phyloP scores from a whole-genome alignment of 2,797 vertebrate species.

The Tympanoctomys barrerae region DNA sequence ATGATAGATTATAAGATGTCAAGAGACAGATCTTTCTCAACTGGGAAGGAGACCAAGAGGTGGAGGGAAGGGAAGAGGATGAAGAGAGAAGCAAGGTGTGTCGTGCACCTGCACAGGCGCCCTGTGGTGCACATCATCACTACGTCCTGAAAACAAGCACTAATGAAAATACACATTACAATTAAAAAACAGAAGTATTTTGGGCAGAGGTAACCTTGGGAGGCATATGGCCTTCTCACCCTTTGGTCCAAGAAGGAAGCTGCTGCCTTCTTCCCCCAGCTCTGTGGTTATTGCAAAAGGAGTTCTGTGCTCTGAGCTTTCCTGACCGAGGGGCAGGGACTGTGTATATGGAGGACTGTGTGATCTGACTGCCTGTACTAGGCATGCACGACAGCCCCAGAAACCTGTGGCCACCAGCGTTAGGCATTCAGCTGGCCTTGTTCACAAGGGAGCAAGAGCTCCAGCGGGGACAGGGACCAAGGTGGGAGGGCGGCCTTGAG shows the following conservation, averaged over 20 bases:
- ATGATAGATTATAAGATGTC: background rate
- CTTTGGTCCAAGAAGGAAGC: background rate
- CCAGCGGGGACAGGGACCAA: background rate
- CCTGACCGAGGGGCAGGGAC: background rate
- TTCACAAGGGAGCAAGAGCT: background rate
- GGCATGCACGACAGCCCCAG: background rate
- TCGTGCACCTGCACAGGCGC: fast-evolving
- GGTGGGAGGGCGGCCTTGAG: background rate
- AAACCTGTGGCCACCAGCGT: background rate
- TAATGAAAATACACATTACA: background rate
- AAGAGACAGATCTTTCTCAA: background rate
- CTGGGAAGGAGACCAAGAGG: background rate
- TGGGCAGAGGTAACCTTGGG: background rate
- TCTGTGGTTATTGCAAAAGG: background rate
- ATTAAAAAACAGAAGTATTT: background rate
- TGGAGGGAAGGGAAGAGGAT: background rate
- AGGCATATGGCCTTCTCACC: background rate
- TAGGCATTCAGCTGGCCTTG: background rate
- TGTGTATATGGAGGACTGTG: background rate
- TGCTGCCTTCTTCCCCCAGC: background rate
- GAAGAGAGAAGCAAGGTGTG: background rate
- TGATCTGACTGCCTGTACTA: fast-evolving
- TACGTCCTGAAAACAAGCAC: background rate
- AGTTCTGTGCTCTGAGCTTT: background rate
- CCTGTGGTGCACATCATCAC: background rate